Base-by-base conservation (phyloP, 2,797 vertebrate genomes). In the Sylvia borin region DNA sequence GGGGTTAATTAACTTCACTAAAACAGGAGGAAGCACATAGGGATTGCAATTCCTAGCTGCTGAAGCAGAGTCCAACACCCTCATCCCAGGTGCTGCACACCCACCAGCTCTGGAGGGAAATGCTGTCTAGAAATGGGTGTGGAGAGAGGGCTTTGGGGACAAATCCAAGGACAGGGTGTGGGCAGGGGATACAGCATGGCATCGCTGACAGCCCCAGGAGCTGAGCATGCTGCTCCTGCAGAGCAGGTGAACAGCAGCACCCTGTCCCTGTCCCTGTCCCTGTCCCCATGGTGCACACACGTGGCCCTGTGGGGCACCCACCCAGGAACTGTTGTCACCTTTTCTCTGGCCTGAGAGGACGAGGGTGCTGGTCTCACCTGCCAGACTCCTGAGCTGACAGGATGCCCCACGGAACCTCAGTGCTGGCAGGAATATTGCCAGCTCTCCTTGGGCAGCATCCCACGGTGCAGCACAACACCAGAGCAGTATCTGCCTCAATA, bases 241-340 rank as follows among this genome's bases (percentile, higher is more conserved):
- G 36, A 66, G 36, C 57, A 70, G 25, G 21, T 14, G 47, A 48
- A 40, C 58, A 71, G 53, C 15, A 13, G 53, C 15, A 13, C n/a
- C n/a, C 55, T 62, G 48, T 84, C 40, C n/a, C 61, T 66, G 27
- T 55, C 47, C 36, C 36, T 36, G 36, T 36, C 36, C 36, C 60
- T 62, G 43, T 72, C 40, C 51, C 45, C 22, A 24, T 8, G 38
- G 47, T 27, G 11, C 26, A 17, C 13, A 53, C 31, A 60, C 0
- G 0, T 24, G n/a, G 29, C 26, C 13, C 15, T 0, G 0, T 38
- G 53, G 36, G 29, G 42, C 13, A 27, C 2, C 13, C 26, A 19
- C 3, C 21, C 1, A 0, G 22, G 31, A 14, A 22, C 50, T 45
- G 19, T 4, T 40, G 54, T 20, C 58, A 76, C 22, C 22, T 66